Evolutionary conservation across 2,888 invertebrate species (phyloP).

Genomic region (Cancer borealis): DNA sequence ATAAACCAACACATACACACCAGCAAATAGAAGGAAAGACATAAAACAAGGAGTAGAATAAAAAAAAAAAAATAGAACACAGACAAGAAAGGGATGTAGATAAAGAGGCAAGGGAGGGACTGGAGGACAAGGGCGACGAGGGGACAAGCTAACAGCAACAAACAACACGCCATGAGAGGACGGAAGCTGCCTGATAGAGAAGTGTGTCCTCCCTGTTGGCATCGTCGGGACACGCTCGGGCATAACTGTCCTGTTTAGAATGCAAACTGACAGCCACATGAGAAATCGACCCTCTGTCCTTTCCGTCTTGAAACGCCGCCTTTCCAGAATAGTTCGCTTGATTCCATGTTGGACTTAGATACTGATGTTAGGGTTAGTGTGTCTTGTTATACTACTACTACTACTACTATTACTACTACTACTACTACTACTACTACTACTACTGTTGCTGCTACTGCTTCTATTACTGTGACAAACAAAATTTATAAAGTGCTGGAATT

Average conservation of each 20-base stretch:
- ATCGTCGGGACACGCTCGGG: neutral
- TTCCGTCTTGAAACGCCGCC: neutral
- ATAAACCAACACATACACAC: neutral
- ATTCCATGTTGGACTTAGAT: too few species aligned
- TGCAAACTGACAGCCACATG: neutral
- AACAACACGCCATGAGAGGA: neutral
- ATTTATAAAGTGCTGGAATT: neutral
- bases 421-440: conserved; percentile 41
- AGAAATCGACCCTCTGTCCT: neutral
- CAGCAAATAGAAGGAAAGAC: neutral
- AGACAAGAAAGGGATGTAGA: too few species aligned
- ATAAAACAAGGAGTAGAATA: neutral
- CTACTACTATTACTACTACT: conserved; percentile 25
- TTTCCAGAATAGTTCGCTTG: neutral
- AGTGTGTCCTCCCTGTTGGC: neutral
- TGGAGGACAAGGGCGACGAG: neutral
- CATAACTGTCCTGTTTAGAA: neutral
- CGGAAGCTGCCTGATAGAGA: conserved; percentile 33
- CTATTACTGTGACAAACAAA: neutral
- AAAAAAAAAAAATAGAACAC: neutral
- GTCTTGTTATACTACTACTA: neutral
- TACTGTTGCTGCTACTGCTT: neutral
- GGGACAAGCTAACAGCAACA: neutral
- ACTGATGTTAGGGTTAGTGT: too few species aligned
- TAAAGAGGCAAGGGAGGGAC: neutral